A percentile compares a stretch with the other conserved stretches of the same genome.
Conservation (phyloP, 2,888 invertebrate species). For the Cancer borealis region DNA sequence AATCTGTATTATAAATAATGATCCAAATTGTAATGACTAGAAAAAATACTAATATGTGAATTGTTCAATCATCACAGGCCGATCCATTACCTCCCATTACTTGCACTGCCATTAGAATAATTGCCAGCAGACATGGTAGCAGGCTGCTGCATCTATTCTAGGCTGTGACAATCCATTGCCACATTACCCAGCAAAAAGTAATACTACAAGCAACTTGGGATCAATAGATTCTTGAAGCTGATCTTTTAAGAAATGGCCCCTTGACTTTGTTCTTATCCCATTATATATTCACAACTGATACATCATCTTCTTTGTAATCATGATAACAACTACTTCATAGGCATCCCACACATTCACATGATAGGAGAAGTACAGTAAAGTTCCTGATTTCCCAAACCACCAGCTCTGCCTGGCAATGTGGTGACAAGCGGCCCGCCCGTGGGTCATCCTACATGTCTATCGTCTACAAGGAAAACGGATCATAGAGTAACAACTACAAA, state of each 20-base stretch:
- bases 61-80: conserved; percentile 73
- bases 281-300: conserved; percentile 57
- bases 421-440: conserved; percentile 73
- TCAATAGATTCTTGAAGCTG: conserved; percentile 53
- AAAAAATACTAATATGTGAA: conserved; percentile 75
- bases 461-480: conserved; percentile 73
- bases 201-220: conserved; percentile 55
- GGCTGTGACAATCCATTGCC: conserved; percentile 42
- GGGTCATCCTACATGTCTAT: conserved; percentile 70
- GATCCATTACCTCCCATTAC: conserved; percentile 68
- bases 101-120: conserved; percentile 60
- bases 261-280: conserved; percentile 68
- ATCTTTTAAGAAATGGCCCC: conserved; percentile 60
- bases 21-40: conserved; percentile 75
- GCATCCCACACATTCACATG: conserved; percentile 61
- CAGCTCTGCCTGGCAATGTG: conserved; percentile 72
- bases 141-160: conserved; percentile 54
- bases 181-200: conserved; percentile 54
- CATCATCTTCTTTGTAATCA: conserved; percentile 49
- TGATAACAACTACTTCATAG: conserved; percentile 42
- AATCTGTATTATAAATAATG: conserved; percentile 71
- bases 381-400: conserved; percentile 71
- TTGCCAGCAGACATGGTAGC: conserved; percentile 61
- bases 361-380: conserved; percentile 63
- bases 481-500: conserved; percentile 76